These are phyloP conservation scores for Sisyra nigra DNA, from an alignment of 2,888 invertebrate species.

Conservation along the genomic window DNA sequence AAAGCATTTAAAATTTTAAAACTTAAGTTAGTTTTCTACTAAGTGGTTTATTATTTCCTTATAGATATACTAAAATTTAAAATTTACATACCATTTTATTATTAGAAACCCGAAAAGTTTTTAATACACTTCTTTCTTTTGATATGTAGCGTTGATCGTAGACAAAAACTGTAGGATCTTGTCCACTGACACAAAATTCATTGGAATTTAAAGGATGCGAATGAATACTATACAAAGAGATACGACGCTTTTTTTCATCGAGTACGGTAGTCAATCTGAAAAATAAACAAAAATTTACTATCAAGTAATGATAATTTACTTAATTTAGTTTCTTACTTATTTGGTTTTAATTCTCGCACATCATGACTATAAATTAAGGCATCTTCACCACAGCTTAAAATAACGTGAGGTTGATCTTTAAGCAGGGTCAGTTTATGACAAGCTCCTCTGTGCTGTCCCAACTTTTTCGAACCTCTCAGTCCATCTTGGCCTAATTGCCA, in stretches of 20 bases:
- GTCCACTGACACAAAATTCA: constrained; percentile 72
- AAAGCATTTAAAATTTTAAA: no score
- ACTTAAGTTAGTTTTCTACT: no score
- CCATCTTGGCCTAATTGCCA: constrained; percentile 40
- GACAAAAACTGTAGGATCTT: constrained; percentile 60
- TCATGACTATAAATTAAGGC: constrained; percentile 67
- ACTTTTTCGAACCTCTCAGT: constrained; percentile 29
- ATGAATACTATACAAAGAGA: constrained; percentile 78
- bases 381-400: constrained; percentile 82
- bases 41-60: no score
- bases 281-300: constrained; percentile 9
- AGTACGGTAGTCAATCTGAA: constrained; percentile 39
- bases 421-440: constrained; percentile 76
- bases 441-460: constrained; percentile 53
- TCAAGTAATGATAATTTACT: not conserved
- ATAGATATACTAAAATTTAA: no score
- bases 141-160: constrained; percentile 49
- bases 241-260: constrained; percentile 35
- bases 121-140: constrained; percentile 8
- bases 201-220: constrained; percentile 62
- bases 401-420: constrained; percentile 55
- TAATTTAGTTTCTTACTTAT: constrained; percentile 29
- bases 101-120: constrained; percentile 1
- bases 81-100: constrained; percentile 6
- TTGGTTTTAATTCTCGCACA: constrained; percentile 51